Evolutionary conservation across 2,888 invertebrate genomes (phyloP), one percentile per base, ranked within the genome.

Genomic region (Cepaea hortensis): DNA sequence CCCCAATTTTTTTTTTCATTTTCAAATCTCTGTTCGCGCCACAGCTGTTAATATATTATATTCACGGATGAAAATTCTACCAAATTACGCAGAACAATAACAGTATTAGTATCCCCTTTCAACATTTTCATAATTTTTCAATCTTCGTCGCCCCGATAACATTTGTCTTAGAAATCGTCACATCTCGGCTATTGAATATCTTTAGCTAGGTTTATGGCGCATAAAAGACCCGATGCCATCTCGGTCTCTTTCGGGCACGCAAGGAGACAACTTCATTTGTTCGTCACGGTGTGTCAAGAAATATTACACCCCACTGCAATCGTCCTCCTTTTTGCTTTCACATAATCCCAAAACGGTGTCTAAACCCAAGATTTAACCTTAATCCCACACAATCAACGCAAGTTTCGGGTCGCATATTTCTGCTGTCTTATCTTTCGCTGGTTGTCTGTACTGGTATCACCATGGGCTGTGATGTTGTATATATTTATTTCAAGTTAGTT

Each of bases 281-380:
- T 79, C 0, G 79, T 75, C 85, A 85, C 77, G 79, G 68, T 70
- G 85, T 77, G 79, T 77, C 85, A 85, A 85, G 85, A 85, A 85
- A 85, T n/a, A 85, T 77, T 85, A 85, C 79, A 85, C 85, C 85
- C 65, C 20, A 65, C 18, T 50, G n/a, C 76, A 76, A 76, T 75
- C 76, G 76, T 62, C 48, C 35, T 76, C 13, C 61, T 23, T 84
- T 76, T 62, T 84, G 48, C 76, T 84, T 75, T 76, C 76, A 76
- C 75, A 84, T 76, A 75, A 76, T 76, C 18, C 76, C 84, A 84
- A 84, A 84, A 84, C 84, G 84, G 84, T 84, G 84, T 84, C 48
- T 84, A 75, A 76, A 84, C 61, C 83, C 35, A 72, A 35, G 83
- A 61, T 73, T 83, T 83, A 83, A 83, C 76, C 84, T 62, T 84